These are phyloP conservation scores for Strongylocentrotus purpuratus DNA, from an alignment of 35 echinoderm and acorn worm species.

Conservation along the genomic window DNA sequence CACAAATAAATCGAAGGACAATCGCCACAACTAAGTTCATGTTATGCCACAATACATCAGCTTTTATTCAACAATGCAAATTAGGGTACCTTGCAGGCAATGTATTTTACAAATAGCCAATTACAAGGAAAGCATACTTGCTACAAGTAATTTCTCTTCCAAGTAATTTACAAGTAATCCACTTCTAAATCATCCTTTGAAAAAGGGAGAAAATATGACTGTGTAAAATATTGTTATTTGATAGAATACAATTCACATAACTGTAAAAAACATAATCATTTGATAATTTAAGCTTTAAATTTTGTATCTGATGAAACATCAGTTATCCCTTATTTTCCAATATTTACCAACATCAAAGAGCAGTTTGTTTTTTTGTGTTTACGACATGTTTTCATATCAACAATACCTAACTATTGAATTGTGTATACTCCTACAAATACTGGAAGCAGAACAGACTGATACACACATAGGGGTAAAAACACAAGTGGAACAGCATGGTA, in stretches of 20 bases:
- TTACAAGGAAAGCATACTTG: neutral
- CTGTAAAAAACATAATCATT: neutral
- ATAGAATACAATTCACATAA: neutral
- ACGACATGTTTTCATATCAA: neutral
- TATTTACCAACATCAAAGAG: neutral
- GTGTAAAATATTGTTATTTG: neutral
- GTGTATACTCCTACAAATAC: neutral
- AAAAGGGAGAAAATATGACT: neutral
- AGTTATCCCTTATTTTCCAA: neutral
- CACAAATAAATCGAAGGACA: neutral
- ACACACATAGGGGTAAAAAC: neutral
- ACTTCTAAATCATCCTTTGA: neutral
- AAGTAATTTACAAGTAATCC: neutral
- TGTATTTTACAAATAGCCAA: neutral
- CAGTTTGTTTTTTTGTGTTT: neutral
- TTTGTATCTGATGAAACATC: neutral
- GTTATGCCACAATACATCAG: constrained; percentile 10
- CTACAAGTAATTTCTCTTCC: neutral
- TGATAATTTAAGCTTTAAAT: neutral
- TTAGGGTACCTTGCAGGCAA: constrained; percentile 4
- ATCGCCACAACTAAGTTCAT: neutral
- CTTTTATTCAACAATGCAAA: constrained; percentile 12
- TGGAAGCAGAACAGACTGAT: neutral
- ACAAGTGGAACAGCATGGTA: neutral
- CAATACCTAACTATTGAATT: neutral